Conservation (phyloP, 2,888 invertebrate genomes). For the Caenorhabditis afra region DNA sequence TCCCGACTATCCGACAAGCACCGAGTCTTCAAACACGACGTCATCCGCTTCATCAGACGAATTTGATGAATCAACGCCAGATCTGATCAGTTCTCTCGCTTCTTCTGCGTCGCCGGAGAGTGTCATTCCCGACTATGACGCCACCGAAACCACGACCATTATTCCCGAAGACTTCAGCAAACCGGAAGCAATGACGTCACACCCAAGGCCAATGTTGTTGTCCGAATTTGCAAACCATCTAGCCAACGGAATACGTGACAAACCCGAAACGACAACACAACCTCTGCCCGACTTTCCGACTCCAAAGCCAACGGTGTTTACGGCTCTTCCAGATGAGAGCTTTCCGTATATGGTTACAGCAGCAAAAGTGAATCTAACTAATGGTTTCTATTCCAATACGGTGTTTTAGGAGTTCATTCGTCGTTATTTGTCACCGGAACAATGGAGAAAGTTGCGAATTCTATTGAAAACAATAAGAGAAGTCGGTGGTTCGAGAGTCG, state of each 20-base stretch:
- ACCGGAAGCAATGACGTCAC: constrained; percentile 43
- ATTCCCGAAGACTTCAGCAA: constrained; percentile 25
- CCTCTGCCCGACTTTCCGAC: constrained; percentile 40
- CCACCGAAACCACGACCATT: constrained; percentile 8
- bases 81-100: constrained; percentile 44
- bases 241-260: constrained; percentile 30
- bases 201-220: constrained; percentile 39
- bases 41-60: constrained; percentile 38
- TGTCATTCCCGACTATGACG: constrained; percentile 32
- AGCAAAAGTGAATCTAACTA: constrained; percentile 34
- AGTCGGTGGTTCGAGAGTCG: constrained; percentile 48
- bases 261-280: constrained; percentile 39
- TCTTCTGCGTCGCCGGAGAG: constrained; percentile 1
- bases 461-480: constrained; percentile 60
- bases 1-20: constrained; percentile 2
- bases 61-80: constrained; percentile 40
- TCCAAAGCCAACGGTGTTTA: constrained; percentile 38
- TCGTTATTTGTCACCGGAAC: constrained; percentile 59
- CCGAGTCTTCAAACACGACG: constrained; percentile 17
- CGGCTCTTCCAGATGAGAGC: constrained; percentile 39
- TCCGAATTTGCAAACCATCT: constrained; percentile 57
- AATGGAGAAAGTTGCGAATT: constrained; percentile 61
- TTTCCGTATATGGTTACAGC: constrained; percentile 52
- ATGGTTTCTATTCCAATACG: not conserved
- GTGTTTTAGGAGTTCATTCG: constrained; percentile 58